Conservation (phyloP, 2,113 vertebrate species). For the Caretta caretta region DNA sequence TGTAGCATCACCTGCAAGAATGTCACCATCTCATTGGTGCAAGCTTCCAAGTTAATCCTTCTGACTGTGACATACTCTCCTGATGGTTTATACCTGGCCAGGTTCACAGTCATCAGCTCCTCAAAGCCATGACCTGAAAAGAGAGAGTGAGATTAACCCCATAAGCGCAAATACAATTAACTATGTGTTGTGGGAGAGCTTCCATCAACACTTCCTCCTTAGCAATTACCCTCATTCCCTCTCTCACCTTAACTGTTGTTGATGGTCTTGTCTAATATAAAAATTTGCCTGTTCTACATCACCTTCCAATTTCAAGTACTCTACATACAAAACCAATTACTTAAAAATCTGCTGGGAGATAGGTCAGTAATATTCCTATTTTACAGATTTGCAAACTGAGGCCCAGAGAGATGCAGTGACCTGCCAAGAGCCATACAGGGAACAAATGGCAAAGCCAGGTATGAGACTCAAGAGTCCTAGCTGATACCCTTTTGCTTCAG, state of each 20-base stretch:
- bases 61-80: slow-evolving; percentile 92
- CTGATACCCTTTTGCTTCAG: not conserved
- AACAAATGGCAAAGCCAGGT: not conserved
- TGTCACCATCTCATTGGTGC: slow-evolving; percentile 96
- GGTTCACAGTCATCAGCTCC: slow-evolving; percentile 94
- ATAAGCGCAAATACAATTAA: not conserved
- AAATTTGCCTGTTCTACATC: not conserved
- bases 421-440: not conserved
- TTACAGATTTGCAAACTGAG: not conserved
- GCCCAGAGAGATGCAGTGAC: not conserved
- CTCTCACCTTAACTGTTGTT: not conserved
- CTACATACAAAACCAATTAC: not conserved
- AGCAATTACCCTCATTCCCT: not conserved
- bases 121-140: slow-evolving; percentile 92
- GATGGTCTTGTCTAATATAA: not conserved
- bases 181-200: not conserved
- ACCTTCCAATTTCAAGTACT: not conserved
- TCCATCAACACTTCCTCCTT: not conserved
- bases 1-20: slow-evolving; percentile 90
- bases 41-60: slow-evolving; percentile 93
- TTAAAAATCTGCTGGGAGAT: not conserved
- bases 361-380: not conserved
- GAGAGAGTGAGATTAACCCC: slow-evolving; percentile 10
- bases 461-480: not conserved
- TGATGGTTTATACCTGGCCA: slow-evolving; percentile 91